Evolutionary conservation across 64 coral and sea anemone genomes (phyloP).

Genomic region (Montipora cactus): DNA sequence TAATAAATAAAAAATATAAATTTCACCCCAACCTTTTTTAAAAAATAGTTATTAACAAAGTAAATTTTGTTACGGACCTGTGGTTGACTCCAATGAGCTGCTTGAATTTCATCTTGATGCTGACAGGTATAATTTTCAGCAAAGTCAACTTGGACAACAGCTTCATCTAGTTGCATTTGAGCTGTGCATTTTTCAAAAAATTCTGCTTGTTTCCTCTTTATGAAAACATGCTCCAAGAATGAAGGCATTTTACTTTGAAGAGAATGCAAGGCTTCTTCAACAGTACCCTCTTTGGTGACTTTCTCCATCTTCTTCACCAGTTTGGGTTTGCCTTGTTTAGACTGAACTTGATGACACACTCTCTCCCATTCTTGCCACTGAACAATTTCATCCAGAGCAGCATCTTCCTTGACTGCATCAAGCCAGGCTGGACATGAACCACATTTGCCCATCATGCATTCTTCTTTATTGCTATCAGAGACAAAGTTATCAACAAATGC

Average conservation of each 20-base stretch:
- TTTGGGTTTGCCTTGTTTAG: background rate
- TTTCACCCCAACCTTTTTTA: no score
- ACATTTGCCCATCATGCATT: slow-evolving; percentile 70
- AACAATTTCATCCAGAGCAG: slow-evolving; percentile 23
- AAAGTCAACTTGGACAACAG: slow-evolving; percentile 52
- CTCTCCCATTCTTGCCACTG: slow-evolving; percentile 62
- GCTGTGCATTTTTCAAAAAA: slow-evolving; percentile 27
- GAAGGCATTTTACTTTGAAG: slow-evolving; percentile 19
- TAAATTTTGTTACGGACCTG: background rate
- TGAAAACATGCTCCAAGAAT: slow-evolving; percentile 37
- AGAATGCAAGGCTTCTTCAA: slow-evolving; percentile 28
- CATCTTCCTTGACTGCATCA: slow-evolving; percentile 42
- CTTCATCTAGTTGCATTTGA: slow-evolving; percentile 12
- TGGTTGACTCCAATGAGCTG: slow-evolving; percentile 25
- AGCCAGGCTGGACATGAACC: slow-evolving; percentile 60
- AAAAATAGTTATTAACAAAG: no score
- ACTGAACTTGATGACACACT: slow-evolving; percentile 22
- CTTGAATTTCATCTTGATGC: slow-evolving; percentile 31
- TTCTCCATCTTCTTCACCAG: slow-evolving; percentile 9
- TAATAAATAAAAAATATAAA: no score
- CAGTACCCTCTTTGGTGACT: slow-evolving; percentile 25
- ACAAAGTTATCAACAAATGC: slow-evolving; percentile 65
- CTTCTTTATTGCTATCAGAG: slow-evolving; percentile 68
- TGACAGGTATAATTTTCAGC: slow-evolving; percentile 42
- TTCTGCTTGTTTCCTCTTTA: slow-evolving; percentile 30